These are phyloP conservation scores for Leptoclinus maculatus DNA, from an alignment of 2,797 vertebrate genomes.

Conservation along the genomic window DNA sequence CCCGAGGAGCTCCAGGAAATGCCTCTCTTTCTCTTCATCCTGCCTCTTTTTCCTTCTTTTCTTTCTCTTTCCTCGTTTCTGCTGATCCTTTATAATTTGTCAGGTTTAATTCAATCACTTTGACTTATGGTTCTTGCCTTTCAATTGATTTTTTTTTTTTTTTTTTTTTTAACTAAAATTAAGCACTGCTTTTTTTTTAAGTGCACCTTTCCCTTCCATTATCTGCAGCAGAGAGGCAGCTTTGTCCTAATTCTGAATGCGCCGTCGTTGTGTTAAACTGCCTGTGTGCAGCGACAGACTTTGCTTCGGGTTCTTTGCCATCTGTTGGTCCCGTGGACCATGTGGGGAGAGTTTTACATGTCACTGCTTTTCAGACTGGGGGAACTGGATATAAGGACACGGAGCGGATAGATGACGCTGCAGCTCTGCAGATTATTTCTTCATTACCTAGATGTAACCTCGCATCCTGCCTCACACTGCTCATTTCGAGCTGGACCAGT, in stretches of 20 bases:
- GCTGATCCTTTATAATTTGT: conserved; percentile 26
- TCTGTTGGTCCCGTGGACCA: conserved; percentile 56
- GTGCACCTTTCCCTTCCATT: background rate
- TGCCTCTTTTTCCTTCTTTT: background rate
- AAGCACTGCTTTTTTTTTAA: conserved; percentile 6
- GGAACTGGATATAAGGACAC: conserved; percentile 27
- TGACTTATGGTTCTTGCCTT: background rate
- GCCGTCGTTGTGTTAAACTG: conserved; percentile 51
- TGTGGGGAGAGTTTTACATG: conserved; percentile 58
- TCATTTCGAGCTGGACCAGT: background rate
- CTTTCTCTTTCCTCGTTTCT: background rate
- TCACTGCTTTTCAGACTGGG: conserved; percentile 46
- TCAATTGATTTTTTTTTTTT: conserved; percentile 33
- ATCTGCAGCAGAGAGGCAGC: conserved; percentile 20
- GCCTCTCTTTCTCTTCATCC: conserved; percentile 5
- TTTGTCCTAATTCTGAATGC: conserved; percentile 36
- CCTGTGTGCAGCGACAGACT: conserved; percentile 56
- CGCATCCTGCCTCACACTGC: background rate
- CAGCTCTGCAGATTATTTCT: conserved; percentile 13
- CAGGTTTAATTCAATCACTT: conserved; percentile 29
- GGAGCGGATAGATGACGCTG: conserved; percentile 22
- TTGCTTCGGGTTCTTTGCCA: conserved; percentile 67
- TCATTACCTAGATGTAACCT: conserved; percentile 7
- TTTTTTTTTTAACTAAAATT: conserved; percentile 15
- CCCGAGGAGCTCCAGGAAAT: conserved; percentile 48